These are phyloP conservation scores for Zosterops pallidus DNA, from an alignment of 2,113 vertebrate species.

Conservation along the genomic window DNA sequence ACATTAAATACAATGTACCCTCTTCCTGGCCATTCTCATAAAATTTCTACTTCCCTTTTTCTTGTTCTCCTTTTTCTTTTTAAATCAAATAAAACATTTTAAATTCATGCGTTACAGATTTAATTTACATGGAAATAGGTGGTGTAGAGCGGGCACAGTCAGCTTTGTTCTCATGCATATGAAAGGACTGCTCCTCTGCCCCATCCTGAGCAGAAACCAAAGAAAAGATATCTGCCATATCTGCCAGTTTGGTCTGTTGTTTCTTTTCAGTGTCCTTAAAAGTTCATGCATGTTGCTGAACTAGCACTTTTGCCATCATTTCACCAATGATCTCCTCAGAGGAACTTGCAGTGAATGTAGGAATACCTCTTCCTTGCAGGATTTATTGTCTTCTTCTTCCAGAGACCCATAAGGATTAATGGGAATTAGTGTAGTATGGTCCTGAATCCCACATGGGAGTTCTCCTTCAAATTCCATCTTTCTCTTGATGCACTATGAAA, in stretches of 20 bases:
- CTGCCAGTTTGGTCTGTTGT: neutral
- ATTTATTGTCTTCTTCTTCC: neutral
- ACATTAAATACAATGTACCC: accelerated
- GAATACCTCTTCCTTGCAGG: neutral
- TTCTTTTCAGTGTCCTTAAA: neutral
- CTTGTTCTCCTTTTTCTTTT: neutral
- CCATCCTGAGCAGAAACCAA: neutral
- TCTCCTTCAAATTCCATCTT: neutral
- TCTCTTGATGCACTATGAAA: neutral
- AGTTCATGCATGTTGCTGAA: neutral
- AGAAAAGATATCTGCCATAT: neutral
- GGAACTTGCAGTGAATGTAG: neutral
- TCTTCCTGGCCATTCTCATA: neutral
- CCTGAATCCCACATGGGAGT: neutral
- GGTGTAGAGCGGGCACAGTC: neutral
- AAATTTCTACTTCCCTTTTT: neutral
- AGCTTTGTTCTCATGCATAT: neutral
- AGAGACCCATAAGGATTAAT: neutral
- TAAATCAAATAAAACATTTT: neutral
- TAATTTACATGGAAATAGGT: neutral
- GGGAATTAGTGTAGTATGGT: neutral
- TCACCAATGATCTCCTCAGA: neutral
- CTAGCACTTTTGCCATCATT: neutral
- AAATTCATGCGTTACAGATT: neutral
- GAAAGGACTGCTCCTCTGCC: neutral